These are phyloP conservation scores for Acrocera orbiculus DNA, from an alignment of 2,888 invertebrate species.

Conservation along the genomic window DNA sequence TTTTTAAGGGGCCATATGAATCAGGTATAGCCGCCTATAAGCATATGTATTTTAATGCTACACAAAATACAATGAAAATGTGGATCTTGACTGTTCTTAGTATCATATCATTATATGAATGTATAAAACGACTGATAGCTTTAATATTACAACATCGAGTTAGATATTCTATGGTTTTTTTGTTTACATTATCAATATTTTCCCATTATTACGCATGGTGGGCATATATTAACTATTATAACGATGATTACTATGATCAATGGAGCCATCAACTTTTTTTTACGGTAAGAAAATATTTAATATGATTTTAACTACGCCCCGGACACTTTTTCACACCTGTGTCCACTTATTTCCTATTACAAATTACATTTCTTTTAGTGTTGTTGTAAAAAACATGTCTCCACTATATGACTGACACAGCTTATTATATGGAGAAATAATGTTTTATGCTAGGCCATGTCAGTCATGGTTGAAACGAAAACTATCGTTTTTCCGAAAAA, in stretches of 20 bases:
- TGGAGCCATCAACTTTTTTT: conserved; percentile 53
- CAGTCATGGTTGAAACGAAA: too few relatives aligned
- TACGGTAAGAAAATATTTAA: conserved; percentile 30
- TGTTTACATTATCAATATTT: conserved; percentile 44
- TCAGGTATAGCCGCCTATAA: conserved; percentile 50
- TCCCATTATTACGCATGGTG: conserved; percentile 55
- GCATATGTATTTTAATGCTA: conserved; percentile 53
- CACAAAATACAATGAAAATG: conserved; percentile 45
- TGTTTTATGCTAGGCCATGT: too few relatives aligned
- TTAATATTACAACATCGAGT: conserved; percentile 36
- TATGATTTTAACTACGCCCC: too few relatives aligned
- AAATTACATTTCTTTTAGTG: too few relatives aligned
- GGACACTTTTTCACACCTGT: too few relatives aligned
- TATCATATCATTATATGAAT: conserved; percentile 42
- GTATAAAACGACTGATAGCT: conserved; percentile 36
- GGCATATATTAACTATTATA: conserved; percentile 52
- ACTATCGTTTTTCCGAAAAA: too few relatives aligned
- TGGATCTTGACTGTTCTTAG: conserved; percentile 42
- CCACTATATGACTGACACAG: too few relatives aligned
- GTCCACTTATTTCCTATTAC: too few relatives aligned
- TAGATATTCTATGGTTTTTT: conserved; percentile 41
- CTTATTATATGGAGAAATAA: too few relatives aligned
- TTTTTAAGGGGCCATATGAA: conserved; percentile 56
- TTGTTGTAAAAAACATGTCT: too few relatives aligned
- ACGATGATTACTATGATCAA: conserved; percentile 50